phyloP scores from a whole-genome alignment of 2,888 invertebrate genomes.

The Parelbella ahira region DNA sequence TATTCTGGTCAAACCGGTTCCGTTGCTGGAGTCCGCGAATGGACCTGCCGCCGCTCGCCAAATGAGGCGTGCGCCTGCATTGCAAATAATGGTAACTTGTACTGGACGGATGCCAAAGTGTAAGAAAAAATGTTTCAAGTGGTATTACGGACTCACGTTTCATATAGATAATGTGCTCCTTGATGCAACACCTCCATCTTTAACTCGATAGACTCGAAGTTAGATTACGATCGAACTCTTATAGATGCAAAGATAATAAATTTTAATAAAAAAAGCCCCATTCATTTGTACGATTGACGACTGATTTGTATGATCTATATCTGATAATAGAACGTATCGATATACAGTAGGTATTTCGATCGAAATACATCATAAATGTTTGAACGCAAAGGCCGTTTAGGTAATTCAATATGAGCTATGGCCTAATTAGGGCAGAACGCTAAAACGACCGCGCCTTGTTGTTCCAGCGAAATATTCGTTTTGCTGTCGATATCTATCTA shows the following conservation, averaged over 20 bases:
- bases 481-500: no score
- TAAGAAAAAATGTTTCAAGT: conserved; percentile 32
- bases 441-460: conserved; percentile 30
- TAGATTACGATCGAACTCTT: no score
- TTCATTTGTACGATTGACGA: no score
- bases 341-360: conserved; percentile 3
- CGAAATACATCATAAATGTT: conserved; percentile 18
- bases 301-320: no score
- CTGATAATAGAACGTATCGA: background rate
- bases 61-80: conserved; percentile 66
- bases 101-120: conserved; percentile 41
- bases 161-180: conserved; percentile 13
- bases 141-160: conserved; percentile 24
- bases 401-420: conserved; percentile 34
- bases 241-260: no score
- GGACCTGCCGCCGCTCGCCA: conserved; percentile 72
- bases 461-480: conserved; percentile 24
- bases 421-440: conserved; percentile 33
- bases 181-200: conserved; percentile 22
- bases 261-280: no score
- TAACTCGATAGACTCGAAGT: conserved; percentile 12
- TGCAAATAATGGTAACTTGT: conserved; percentile 51
- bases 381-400: conserved; percentile 32
- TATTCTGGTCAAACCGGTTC: conserved; percentile 76
- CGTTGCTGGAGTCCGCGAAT: conserved; percentile 59